phyloP scores from a whole-genome alignment of 2,113 vertebrate species.

The Paralichthys olivaceus region DNA sequence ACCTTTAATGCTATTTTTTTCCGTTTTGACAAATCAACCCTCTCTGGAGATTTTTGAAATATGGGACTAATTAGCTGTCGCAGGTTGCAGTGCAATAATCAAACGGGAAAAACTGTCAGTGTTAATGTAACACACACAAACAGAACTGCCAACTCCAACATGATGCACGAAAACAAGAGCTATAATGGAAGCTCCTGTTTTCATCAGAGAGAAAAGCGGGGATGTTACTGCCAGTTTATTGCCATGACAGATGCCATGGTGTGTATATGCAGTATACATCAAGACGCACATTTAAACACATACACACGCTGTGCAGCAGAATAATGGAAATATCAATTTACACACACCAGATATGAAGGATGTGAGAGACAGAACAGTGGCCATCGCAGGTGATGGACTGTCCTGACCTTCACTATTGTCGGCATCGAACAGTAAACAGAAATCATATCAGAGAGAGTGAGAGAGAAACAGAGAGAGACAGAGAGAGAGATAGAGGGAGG shows the following conservation, averaged over 20 bases:
- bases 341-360: conserved; percentile 21
- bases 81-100: background rate
- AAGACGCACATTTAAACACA: background rate
- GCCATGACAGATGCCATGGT: background rate
- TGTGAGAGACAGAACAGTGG: conserved; percentile 37
- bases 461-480: conserved; percentile 1
- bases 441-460: conserved; percentile 37
- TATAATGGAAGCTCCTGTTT: background rate
- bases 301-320: background rate
- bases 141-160: background rate
- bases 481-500: background rate
- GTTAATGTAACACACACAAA: background rate
- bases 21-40: background rate
- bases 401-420: conserved; percentile 60
- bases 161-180: background rate
- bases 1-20: background rate
- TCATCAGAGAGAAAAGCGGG: background rate
- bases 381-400: conserved; percentile 49
- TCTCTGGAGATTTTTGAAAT: background rate
- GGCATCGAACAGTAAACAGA: conserved; percentile 62
- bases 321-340: conserved; percentile 52
- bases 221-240: background rate
- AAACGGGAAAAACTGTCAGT: background rate
- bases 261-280: background rate
- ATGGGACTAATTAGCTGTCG: background rate